phyloP scores from a whole-genome alignment of 2,888 invertebrate species.

The Resseliella maxima region DNA sequence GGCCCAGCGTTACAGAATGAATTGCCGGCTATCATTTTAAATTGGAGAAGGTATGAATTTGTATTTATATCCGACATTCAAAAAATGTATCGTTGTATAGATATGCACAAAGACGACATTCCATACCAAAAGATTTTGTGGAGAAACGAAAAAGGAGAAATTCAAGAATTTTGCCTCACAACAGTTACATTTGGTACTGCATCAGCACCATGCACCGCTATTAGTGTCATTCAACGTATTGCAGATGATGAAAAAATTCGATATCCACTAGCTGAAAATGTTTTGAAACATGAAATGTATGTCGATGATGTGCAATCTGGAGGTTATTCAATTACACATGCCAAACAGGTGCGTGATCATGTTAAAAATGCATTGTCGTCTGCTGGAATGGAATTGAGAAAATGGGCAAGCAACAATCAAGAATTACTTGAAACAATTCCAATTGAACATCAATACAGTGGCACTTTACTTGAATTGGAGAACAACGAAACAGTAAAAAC shows the following conservation, averaged over 20 bases:
- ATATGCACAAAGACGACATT: conserved; percentile 59
- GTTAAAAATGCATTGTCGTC: not conserved
- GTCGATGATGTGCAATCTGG: not conserved
- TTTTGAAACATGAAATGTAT: conserved; percentile 8
- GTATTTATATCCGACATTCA: conserved; percentile 62
- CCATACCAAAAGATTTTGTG: conserved; percentile 61
- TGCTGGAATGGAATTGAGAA: not conserved
- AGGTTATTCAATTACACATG: not conserved
- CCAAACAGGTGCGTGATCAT: not conserved
- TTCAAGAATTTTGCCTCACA: conserved; percentile 59
- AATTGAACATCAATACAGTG: not conserved
- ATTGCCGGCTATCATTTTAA: conserved; percentile 59
- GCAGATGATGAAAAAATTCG: conserved; percentile 56
- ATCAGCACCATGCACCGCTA: conserved; percentile 60
- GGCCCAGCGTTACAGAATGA: conserved; percentile 62
- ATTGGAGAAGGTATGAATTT: conserved; percentile 58
- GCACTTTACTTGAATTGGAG: not conserved
- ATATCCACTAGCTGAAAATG: conserved; percentile 21
- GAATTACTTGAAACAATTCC: conserved; percentile 1
- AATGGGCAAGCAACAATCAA: not conserved
- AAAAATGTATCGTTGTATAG: conserved; percentile 62
- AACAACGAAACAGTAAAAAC: not conserved
- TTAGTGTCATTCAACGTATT: conserved; percentile 58
- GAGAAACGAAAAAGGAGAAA: conserved; percentile 58
- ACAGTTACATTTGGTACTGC: conserved; percentile 61